Percentiles rank a stretch among this genome's conserved stretches.
Conservation (phyloP, 2,797 vertebrate genomes). For the Avahi laniger region DNA sequence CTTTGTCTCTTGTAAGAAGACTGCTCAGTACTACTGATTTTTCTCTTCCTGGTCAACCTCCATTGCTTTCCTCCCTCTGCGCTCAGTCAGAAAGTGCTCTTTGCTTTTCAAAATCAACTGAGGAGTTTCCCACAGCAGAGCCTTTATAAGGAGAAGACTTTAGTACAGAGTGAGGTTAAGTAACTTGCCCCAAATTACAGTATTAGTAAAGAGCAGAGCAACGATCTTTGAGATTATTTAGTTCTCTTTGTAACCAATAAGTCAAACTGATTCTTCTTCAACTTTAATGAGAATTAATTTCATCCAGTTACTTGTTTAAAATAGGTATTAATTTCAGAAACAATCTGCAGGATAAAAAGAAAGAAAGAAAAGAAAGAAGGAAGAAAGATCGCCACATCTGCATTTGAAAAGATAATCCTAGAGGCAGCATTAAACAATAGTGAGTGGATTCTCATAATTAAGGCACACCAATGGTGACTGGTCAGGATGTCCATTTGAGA, state of each 20-base stretch:
- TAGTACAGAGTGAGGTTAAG: background rate
- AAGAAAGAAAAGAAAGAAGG: background rate
- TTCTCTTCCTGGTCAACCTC: background rate
- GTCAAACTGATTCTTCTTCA: background rate
- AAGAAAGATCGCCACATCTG: background rate
- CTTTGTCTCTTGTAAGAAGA: background rate
- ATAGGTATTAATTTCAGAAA: background rate
- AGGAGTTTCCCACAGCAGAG: background rate
- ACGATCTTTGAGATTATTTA: background rate
- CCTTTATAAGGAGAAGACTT: background rate
- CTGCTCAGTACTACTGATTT: background rate
- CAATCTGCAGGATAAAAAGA: background rate
- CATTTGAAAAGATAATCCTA: background rate
- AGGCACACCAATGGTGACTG: background rate
- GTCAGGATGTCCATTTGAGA: background rate
- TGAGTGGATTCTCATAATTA: background rate
- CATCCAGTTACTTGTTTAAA: background rate
- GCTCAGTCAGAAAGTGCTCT: background rate
- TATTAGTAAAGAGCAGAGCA: background rate
- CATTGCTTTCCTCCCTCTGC: background rate
- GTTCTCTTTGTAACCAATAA: background rate
- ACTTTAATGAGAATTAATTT: slow-evolving; percentile 1
- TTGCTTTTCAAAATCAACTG: background rate
- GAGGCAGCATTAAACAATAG: background rate
- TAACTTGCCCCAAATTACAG: background rate